Evolutionary conservation across 1,140 invertebrate genomes (phyloP).

Genomic region (Coptotermes formosanus): DNA sequence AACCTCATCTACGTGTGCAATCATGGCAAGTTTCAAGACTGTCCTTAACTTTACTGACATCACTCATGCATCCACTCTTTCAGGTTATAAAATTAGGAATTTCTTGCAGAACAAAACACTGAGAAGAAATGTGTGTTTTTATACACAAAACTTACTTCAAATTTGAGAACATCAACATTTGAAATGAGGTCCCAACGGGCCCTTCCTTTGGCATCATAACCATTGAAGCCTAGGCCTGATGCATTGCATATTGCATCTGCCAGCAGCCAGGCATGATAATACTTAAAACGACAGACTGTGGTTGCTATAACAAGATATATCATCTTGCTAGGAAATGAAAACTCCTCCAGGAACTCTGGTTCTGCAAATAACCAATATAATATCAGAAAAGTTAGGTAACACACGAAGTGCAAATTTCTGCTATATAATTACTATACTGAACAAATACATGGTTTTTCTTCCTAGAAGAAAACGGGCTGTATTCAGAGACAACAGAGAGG

Average conservation of each 20-base stretch:
- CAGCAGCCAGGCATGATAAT: conserved; percentile 95
- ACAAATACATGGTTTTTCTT: no score
- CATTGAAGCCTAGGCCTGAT: conserved; percentile 88
- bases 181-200: conserved; percentile 83
- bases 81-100: not conserved
- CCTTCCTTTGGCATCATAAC: conserved; percentile 70
- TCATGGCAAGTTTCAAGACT: no score
- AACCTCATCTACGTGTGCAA: no score
- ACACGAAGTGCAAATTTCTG: no score
- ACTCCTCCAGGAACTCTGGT: conserved; percentile 63
- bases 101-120: not conserved
- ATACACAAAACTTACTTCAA: conserved; percentile 71
- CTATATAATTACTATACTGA: no score
- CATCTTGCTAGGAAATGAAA: conserved; percentile 62
- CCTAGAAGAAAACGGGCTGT: no score
- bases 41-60: no score
- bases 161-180: conserved; percentile 83
- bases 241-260: conserved; percentile 94
- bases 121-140: not conserved
- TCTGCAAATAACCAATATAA: conserved; percentile 50
- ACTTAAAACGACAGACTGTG: conserved; percentile 81
- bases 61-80: no score
- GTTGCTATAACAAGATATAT: conserved; percentile 78
- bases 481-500: no score
- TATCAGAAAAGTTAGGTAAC: no score